Evolutionary conservation across 1,140 invertebrate species (phyloP).

Genomic region (Belonocnema kinseyi): DNA sequence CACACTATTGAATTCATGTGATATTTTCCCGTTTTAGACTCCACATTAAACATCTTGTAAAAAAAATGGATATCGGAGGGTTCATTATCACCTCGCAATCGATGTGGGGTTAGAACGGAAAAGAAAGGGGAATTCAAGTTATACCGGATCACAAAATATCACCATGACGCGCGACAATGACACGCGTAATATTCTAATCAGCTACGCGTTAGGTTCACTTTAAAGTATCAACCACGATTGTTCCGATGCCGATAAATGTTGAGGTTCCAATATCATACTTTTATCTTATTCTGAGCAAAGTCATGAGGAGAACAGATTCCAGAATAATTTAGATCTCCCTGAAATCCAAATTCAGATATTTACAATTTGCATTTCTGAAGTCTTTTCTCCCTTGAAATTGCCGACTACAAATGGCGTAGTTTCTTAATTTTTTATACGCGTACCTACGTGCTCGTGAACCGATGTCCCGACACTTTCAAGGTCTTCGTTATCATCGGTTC

Average conservation of each 20-base stretch:
- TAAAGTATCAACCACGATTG: not conserved
- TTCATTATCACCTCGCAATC: not conserved
- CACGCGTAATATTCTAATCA: constrained; percentile 28
- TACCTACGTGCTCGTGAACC: constrained; percentile 5
- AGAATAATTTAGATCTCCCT: no score
- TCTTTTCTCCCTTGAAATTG: no score
- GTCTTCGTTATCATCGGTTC: not conserved
- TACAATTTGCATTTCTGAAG: no score
- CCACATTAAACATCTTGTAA: not conserved
- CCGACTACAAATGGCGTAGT: not conserved
- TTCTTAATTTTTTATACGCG: constrained; percentile 24
- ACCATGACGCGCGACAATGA: constrained; percentile 35
- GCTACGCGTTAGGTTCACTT: not conserved
- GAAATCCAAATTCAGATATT: no score
- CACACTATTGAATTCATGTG: not conserved
- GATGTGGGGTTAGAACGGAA: not conserved
- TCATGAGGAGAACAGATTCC: no score
- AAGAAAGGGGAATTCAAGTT: constrained; percentile 32
- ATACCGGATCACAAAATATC: constrained; percentile 42
- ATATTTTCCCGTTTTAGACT: not conserved
- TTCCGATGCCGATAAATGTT: not conserved
- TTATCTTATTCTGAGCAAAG: not conserved
- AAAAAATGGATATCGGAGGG: not conserved
- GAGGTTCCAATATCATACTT: not conserved
- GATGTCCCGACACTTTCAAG: not conserved